Evolutionary conservation across 2,888 invertebrate species (phyloP), one percentile per base, ranked within the genome.

Genomic region (Cabera pusaria): DNA sequence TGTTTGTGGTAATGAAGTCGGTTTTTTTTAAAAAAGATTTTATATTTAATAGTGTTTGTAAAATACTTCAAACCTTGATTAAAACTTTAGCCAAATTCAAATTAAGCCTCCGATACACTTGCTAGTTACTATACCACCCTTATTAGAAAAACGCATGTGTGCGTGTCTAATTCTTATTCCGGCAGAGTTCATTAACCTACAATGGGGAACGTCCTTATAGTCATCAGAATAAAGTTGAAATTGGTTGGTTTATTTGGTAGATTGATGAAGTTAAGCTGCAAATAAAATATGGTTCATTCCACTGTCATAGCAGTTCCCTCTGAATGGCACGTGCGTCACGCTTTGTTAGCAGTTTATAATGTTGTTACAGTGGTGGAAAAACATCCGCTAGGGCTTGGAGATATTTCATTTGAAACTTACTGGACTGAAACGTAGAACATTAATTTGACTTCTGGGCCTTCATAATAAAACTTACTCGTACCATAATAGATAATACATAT

Each of bases 91-190:
- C 56, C 50, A 61, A 67, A 69, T 72, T 72, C 58, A 69, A 75
- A 77, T 72, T 58, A 66, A 65, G 60, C 59, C 56, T 55, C 54
- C 49, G 49, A 59, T 61, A 57, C 57, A 64, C 61, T 64, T 59
- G 52, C 55, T 52, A 35, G 64, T 72, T 64, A 52, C 63, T 59
- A 65, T 68, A 59, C 55, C 66, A 57, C 53, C 59, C 70, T 65
- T 58, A 69, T 73, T 75, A 72, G 57, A 67, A 44, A 49, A 52
- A 60, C 60, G 72, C 78, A 79, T 78, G 75, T 80, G 79, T 72
- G 73, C 73, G 74, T 71, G 58, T 74, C 78, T 74, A 79, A 80
- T 73, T 53, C 57, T 56, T 47, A 42, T 44, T 42, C 48, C 48
- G 44, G 44, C 8, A 39, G 47, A 23, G 9, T 42, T 19, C 27